Conservation (phyloP, 2,888 invertebrate species). For the Aleiodes testaceus region DNA sequence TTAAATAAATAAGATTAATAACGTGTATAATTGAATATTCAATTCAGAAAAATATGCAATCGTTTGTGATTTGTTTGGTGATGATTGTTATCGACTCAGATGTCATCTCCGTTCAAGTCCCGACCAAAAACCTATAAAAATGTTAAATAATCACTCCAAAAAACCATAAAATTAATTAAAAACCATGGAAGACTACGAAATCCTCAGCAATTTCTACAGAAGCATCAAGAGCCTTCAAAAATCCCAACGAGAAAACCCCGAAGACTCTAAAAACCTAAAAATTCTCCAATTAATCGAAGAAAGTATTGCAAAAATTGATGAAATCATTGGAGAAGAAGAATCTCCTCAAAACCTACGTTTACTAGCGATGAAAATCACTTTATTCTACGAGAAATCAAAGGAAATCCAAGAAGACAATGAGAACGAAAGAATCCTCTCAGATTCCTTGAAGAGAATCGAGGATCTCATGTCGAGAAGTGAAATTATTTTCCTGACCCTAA, state of each 20-base stretch:
- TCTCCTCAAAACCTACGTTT: conserved; percentile 33
- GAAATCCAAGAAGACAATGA: conserved; percentile 45
- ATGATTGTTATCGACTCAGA: no score
- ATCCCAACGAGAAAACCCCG: no score
- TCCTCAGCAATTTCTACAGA: no score
- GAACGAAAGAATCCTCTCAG: conserved; percentile 46
- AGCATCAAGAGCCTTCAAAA: no score
- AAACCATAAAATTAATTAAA: no score
- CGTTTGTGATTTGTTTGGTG: no score
- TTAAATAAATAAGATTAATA: no score
- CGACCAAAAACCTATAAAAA: not conserved
- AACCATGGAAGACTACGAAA: no score
- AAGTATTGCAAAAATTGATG: not conserved
- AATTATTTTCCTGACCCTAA: conserved; percentile 74
- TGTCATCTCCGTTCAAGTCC: no score
- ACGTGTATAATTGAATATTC: no score
- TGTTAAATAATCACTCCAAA: conserved; percentile 11
- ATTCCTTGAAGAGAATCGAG: conserved; percentile 44
- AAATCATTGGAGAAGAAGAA: not conserved
- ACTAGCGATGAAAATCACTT: conserved; percentile 51
- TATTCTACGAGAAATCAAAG: conserved; percentile 53
- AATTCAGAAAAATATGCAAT: no score
- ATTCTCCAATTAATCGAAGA: conserved; percentile 4
- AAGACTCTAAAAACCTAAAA: not conserved
- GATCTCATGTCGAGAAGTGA: conserved; percentile 46